phyloP scores from a whole-genome alignment of 2,797 vertebrate genomes.

The Cuculus canorus region DNA sequence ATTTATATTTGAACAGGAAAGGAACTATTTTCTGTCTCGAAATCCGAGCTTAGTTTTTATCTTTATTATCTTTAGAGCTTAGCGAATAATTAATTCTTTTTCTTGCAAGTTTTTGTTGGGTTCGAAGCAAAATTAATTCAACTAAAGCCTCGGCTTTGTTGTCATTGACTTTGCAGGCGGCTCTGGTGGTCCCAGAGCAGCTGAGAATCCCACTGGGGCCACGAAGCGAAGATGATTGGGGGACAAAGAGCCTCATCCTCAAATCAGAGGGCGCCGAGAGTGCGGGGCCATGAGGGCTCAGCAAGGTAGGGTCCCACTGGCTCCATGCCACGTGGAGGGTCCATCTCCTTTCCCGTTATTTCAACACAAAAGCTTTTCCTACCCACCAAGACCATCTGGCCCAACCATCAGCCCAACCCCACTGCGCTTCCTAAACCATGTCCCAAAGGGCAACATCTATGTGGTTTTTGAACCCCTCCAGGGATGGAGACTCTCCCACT shows the following conservation, averaged over 20 bases:
- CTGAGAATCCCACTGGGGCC: neutral
- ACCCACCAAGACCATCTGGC: neutral
- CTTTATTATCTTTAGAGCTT: slow-evolving; percentile 52
- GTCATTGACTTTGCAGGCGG: neutral
- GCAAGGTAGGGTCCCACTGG: neutral
- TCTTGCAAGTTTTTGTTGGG: neutral
- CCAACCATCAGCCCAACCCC: too few relatives aligned
- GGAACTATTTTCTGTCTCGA: slow-evolving; percentile 35
- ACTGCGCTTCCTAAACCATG: too few relatives aligned
- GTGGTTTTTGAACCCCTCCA: too few relatives aligned
- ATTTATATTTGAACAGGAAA: slow-evolving; percentile 53
- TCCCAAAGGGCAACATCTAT: too few relatives aligned
- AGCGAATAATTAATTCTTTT: slow-evolving; percentile 50
- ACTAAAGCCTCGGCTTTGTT: neutral
- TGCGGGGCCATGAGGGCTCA: fast-evolving
- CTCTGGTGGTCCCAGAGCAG: neutral
- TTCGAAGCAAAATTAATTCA: slow-evolving; percentile 35
- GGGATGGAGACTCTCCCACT: too few relatives aligned
- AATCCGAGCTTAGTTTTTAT: slow-evolving; percentile 57
- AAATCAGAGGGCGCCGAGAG: neutral
- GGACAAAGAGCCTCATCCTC: neutral
- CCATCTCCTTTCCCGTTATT: neutral
- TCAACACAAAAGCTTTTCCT: neutral
- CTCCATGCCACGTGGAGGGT: neutral
- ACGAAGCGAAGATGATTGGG: fast-evolving